Evolutionary conservation across 2,113 vertebrate genomes (phyloP).

Genomic region (Oncorhynchus clarkii): DNA sequence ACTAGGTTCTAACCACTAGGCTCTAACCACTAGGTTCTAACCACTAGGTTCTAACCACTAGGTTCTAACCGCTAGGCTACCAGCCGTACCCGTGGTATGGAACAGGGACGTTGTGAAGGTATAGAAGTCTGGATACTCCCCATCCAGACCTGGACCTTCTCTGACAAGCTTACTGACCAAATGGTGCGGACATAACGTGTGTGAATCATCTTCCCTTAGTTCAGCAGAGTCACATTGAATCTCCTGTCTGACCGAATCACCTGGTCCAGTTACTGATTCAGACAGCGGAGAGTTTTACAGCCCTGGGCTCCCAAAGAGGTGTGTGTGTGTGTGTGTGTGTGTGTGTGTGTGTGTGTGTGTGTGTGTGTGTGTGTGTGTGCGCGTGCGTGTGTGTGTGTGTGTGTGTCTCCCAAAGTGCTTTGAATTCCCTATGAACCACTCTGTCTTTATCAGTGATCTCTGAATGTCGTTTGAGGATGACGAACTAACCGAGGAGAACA

Average conservation of each 20-base stretch:
- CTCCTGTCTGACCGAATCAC: conserved; percentile 34
- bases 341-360: not conserved
- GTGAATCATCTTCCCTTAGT: conserved; percentile 37
- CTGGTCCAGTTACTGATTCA: conserved; percentile 43
- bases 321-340: not conserved
- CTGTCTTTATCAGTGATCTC: conserved; percentile 50
- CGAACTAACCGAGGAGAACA: not conserved
- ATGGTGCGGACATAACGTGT: conserved; percentile 58
- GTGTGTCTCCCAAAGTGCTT: conserved; percentile 36
- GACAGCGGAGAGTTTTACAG: conserved; percentile 27
- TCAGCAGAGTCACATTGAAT: conserved; percentile 16
- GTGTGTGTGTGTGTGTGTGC: not conserved
- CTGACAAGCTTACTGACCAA: conserved; percentile 23
- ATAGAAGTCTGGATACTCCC: too few species aligned
- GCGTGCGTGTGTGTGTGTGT: not conserved
- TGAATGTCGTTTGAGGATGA: conserved; percentile 26
- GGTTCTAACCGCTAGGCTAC: too few species aligned
- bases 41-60: too few species aligned
- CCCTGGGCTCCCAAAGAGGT: conserved; percentile 17
- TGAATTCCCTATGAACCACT: conserved; percentile 56
- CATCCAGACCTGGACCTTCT: too few species aligned
- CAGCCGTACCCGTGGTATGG: too few species aligned
- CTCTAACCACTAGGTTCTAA: fast-evolving
- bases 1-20: too few species aligned
- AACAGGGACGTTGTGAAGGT: too few species aligned